Conservation (phyloP, 1,140 invertebrate species). For the Caenorhabditis elegans region DNA sequence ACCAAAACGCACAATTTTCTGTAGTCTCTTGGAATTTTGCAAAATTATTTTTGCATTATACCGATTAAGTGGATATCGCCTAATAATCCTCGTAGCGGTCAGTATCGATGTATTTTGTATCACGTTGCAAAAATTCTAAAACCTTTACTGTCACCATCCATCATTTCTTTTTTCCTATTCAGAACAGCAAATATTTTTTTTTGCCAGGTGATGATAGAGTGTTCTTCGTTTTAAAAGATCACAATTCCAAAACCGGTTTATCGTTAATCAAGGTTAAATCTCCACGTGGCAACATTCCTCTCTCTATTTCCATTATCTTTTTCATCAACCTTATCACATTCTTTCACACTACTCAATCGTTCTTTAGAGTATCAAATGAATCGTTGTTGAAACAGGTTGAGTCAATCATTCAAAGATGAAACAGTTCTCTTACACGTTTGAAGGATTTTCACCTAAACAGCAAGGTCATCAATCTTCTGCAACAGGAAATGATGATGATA, state of each 20-base stretch:
- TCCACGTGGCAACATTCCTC: neutral
- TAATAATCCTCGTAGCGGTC: no score
- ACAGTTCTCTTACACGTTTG: neutral
- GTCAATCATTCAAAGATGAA: neutral
- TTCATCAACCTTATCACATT: neutral
- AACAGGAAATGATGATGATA: neutral
- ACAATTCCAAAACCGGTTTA: neutral
- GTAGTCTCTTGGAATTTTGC: no score
- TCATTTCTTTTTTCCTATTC: neutral
- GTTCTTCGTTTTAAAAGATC: conserved; percentile 22
- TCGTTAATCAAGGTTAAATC: neutral
- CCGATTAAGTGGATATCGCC: no score
- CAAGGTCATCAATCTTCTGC: neutral
- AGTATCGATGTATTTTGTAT: no score
- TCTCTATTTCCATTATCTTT: neutral
- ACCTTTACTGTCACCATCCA: neutral
- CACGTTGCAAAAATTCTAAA: neutral
- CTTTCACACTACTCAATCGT: conserved; percentile 4
- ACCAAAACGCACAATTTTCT: no score
- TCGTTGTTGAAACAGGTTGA: neutral
- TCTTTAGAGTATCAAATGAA: neutral
- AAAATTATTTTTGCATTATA: no score
- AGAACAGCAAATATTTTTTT: neutral
- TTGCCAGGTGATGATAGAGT: neutral
- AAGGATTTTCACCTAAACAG: neutral